Evolutionary conservation across 2,113 vertebrate species (phyloP).

Genomic region (Caretta caretta): DNA sequence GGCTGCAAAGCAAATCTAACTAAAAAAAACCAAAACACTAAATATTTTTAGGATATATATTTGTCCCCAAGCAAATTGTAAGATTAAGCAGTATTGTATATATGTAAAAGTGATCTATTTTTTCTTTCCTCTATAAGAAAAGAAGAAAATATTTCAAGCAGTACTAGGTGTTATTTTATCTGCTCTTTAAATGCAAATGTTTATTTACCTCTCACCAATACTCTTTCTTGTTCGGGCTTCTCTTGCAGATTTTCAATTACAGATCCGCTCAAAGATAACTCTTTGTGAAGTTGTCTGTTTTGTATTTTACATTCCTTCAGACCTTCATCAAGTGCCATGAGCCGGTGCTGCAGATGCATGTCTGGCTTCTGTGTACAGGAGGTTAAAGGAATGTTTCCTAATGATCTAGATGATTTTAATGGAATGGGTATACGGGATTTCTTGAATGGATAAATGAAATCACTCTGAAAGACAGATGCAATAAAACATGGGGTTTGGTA

Average conservation of each 20-base stretch:
- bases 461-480: conserved; percentile 70
- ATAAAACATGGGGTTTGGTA: neutral
- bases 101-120: neutral
- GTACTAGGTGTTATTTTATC: neutral
- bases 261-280: conserved; percentile 58
- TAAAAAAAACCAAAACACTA: neutral
- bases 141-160: conserved; percentile 2
- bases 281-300: conserved; percentile 75
- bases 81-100: neutral
- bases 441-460: conserved; percentile 10
- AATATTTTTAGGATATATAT: neutral
- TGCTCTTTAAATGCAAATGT: neutral
- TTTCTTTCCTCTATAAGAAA: conserved; percentile 39
- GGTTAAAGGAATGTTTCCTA: conserved; percentile 12
- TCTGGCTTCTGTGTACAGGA: conserved; percentile 17
- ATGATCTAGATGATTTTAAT: conserved; percentile 68
- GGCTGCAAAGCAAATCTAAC: neutral
- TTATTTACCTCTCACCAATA: conserved; percentile 67
- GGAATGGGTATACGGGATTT: conserved; percentile 88
- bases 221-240: conserved; percentile 3
- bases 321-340: conserved; percentile 68
- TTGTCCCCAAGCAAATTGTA: neutral
- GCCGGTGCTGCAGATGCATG: conserved; percentile 24
- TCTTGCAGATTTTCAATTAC: conserved; percentile 25
- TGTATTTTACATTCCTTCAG: conserved; percentile 71